Base-by-base conservation (phyloP, 2,113 vertebrate genomes). In the Parus major region DNA sequence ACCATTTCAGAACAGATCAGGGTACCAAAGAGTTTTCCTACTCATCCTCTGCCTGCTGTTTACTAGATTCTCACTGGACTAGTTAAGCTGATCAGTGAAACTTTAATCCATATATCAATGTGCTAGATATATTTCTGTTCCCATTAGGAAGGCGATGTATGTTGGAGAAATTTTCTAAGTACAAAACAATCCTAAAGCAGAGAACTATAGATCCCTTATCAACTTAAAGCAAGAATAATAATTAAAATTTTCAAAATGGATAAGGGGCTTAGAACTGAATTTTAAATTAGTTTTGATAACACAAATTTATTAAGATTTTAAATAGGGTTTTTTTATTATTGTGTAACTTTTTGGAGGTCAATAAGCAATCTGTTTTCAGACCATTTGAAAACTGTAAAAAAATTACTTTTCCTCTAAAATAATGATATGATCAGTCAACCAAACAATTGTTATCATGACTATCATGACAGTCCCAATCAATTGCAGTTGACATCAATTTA, bases 221-320 rank as follows among this genome's bases (percentile, higher is more conserved):
- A 85, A 44, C 21, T 70, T 66, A 70, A 68, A 88, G 2, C 10
- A 27, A 73, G 15, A 28, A 31, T 42, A 80, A 79, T 84, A 88
- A 92, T 92, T 87, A 77, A 23, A 77, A 55, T 81, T 82, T 92
- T 79, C 8, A 50, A 95, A 92, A 84, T 53, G 7, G 72, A 91
- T 82, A 80, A 71, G 64, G 41, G 14, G 28, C 44, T 79, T 93
- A 87, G 25, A 77, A 87, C 42, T 87, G 1, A 93, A 71, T 81
- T 92, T 82, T 46, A 76, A 93, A 91, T 91, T 80, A 80, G 25
- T 57, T 82, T 59, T 84, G 79, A 91, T 92, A 96, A 76, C 12
- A 87, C 3, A 5, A 69, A 22, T 28, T 85, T 86, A 81, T 16
- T 31, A 82, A 88, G n/a, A 60, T 85, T 93, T 88, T 75, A 82